Percentiles rank a stretch among this genome's conserved stretches.
These are phyloP conservation scores for Xiphophorus couchianus DNA, from an alignment of 2,113 vertebrate genomes.

Conservation along the genomic window DNA sequence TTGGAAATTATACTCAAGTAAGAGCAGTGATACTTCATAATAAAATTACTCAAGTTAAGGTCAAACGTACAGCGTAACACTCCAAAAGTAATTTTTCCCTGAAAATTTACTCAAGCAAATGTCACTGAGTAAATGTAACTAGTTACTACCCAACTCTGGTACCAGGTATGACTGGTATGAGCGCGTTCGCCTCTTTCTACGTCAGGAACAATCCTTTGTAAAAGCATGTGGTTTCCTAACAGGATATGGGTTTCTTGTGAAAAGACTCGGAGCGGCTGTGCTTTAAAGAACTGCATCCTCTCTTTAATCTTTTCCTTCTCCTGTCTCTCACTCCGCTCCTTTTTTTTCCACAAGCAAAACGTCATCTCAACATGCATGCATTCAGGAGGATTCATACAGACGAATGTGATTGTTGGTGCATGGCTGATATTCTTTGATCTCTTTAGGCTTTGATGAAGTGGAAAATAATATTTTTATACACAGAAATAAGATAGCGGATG, in stretches of 20 bases:
- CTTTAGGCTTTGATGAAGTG: neutral
- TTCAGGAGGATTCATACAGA: constrained; percentile 16
- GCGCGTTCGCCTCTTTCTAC: constrained; percentile 36
- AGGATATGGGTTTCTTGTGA: constrained; percentile 78
- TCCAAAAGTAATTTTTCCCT: too few species aligned
- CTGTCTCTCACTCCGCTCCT: constrained; percentile 18
- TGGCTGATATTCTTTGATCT: neutral
- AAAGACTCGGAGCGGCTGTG: constrained; percentile 64
- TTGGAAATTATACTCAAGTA: too few species aligned
- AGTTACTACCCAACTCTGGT: too few species aligned
- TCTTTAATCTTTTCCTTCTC: constrained; percentile 32
- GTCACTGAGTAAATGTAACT: too few species aligned
- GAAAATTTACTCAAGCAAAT: too few species aligned
- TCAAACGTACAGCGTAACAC: too few species aligned
- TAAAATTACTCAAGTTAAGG: too few species aligned
- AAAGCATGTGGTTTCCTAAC: constrained; percentile 72
- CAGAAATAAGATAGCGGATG: too few species aligned
- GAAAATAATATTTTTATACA: too few species aligned
- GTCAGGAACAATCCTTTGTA: constrained; percentile 74
- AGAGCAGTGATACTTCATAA: too few species aligned
- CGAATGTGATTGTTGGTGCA: neutral
- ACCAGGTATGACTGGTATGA: constrained; percentile 1
- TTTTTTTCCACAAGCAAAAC: constrained; percentile 36
- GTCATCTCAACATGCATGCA: neutral
- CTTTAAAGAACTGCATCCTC: constrained; percentile 32